Evolutionary conservation across 35 echinoderm and acorn worm genomes (phyloP).

Genomic region (Lytechinus pictus): DNA sequence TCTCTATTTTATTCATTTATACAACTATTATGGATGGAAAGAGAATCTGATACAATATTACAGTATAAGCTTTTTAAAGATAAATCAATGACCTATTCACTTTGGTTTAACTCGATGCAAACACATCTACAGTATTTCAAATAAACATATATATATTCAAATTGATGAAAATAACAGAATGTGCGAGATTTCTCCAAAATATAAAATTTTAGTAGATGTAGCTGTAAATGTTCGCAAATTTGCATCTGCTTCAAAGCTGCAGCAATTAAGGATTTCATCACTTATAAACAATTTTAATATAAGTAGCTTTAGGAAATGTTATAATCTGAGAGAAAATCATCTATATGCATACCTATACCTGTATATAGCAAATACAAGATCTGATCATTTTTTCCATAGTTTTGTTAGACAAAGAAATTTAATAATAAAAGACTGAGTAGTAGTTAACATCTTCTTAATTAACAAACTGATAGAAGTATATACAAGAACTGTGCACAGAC

Average conservation of each 20-base stretch:
- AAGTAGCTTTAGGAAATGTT: background rate
- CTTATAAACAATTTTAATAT: background rate
- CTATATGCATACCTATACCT: background rate
- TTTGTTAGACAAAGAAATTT: too few species aligned
- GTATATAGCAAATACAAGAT: background rate
- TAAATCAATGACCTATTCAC: background rate
- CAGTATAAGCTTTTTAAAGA: background rate
- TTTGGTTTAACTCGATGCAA: background rate
- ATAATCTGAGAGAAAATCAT: background rate
- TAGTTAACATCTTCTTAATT: background rate
- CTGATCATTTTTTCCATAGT: too few species aligned
- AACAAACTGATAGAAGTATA: background rate
- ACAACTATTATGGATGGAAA: background rate
- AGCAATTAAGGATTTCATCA: background rate
- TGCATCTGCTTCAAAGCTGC: background rate
- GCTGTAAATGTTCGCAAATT: background rate
- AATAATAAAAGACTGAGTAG: too few species aligned
- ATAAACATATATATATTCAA: background rate
- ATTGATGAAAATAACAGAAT: background rate
- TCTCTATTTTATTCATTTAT: background rate
- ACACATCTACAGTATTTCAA: background rate
- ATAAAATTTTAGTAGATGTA: background rate
- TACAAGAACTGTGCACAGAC: background rate
- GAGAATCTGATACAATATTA: background rate
- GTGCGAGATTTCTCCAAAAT: background rate